Conservation (phyloP, 2,113 vertebrate species). For the Suricata suricatta region DNA sequence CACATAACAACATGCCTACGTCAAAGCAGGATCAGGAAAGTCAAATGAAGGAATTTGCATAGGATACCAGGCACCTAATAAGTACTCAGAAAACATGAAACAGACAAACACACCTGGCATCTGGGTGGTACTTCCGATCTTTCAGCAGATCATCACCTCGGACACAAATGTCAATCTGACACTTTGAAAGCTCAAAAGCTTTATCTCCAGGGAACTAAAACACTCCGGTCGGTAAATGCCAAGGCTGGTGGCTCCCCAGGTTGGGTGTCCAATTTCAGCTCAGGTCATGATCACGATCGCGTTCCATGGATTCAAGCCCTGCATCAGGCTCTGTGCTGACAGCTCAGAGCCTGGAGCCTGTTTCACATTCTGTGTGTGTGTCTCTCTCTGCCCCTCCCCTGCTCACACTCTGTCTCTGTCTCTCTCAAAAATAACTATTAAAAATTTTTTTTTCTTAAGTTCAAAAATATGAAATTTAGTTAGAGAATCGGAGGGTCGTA, state of each 20-base stretch:
- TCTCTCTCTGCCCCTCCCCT: too few relatives aligned
- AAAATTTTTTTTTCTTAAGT: too few relatives aligned
- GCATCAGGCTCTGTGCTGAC: too few relatives aligned
- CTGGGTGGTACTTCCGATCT: neutral
- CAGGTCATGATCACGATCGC: too few relatives aligned
- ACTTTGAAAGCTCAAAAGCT: neutral
- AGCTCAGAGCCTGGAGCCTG: too few relatives aligned
- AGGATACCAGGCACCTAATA: neutral
- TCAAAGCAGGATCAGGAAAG: neutral
- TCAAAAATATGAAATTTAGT: neutral
- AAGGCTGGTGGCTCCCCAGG: neutral
- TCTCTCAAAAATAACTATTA: too few relatives aligned
- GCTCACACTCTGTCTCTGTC: too few relatives aligned
- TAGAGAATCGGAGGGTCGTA: neutral
- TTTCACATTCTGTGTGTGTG: too few relatives aligned
- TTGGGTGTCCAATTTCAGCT: too few relatives aligned
- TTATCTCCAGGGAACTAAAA: constrained; percentile 31
- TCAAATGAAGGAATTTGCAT: neutral
- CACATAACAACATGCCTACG: neutral
- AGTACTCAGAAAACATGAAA: neutral
- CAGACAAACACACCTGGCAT: neutral
- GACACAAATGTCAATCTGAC: constrained; percentile 60
- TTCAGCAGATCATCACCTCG: neutral
- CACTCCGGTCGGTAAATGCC: neutral
- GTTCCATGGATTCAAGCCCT: too few relatives aligned